Conservation (phyloP, 2,888 invertebrate genomes). For the Callinectes sapidus region DNA sequence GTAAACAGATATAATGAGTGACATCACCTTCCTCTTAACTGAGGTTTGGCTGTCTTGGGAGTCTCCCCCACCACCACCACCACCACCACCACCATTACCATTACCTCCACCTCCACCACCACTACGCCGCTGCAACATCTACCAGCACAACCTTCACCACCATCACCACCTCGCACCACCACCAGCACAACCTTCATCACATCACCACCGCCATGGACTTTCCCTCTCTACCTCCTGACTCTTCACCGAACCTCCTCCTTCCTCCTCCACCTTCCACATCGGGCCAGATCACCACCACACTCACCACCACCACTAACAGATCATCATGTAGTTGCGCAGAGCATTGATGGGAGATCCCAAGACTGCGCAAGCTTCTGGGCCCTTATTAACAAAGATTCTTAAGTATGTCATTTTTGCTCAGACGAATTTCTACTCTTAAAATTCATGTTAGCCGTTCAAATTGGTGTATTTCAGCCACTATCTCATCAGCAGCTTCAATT, state of each 20-base stretch:
- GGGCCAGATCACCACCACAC: neutral
- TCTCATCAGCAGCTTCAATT: too few relatives aligned
- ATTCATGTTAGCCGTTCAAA: too few relatives aligned
- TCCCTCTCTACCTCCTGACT: neutral
- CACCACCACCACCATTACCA: neutral
- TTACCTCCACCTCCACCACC: neutral
- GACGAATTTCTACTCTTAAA: too few relatives aligned
- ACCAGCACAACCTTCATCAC: neutral
- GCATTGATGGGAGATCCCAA: neutral
- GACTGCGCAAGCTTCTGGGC: conserved; percentile 16
- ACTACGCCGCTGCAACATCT: conserved; percentile 14
- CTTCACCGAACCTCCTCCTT: neutral
- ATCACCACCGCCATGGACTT: neutral
- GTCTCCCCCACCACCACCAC: conserved; percentile 4
- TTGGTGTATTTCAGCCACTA: too few relatives aligned
- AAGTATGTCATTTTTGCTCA: too few relatives aligned
- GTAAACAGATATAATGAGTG: conserved; percentile 28
- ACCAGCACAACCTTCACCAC: conserved; percentile 19
- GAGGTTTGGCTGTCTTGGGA: conserved; percentile 18
- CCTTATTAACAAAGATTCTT: too few relatives aligned
- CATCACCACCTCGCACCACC: neutral
- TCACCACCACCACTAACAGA: conserved; percentile 33
- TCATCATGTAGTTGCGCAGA: conserved; percentile 28
- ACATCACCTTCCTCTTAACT: neutral
- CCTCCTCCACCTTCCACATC: neutral